Conservation (phyloP, 2,113 vertebrate species). For the Dasyornis broadbenti region DNA sequence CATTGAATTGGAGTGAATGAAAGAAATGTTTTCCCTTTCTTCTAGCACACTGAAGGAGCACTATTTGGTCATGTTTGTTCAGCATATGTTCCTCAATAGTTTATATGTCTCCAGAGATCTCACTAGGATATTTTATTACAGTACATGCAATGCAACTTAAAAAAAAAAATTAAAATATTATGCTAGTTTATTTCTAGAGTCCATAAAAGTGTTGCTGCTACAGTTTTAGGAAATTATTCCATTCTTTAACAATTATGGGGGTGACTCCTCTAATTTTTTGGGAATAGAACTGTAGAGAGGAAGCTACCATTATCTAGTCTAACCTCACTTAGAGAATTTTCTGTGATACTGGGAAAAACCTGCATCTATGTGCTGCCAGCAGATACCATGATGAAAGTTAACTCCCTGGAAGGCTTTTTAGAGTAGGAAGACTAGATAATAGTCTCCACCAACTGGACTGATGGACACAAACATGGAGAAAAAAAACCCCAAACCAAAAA, state of each 20-base stretch:
- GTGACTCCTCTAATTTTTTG: neutral
- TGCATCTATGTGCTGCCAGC: neutral
- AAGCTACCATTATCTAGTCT: neutral
- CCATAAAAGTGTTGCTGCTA: neutral
- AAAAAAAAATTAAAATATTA: neutral
- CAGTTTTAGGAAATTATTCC: neutral
- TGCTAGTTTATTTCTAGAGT: neutral
- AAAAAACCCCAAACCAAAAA: neutral
- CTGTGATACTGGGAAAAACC: neutral
- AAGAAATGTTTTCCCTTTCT: neutral
- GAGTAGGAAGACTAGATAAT: neutral
- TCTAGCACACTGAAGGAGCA: neutral
- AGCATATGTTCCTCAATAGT: neutral
- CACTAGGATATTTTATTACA: neutral
- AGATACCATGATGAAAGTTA: neutral
- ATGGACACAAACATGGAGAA: neutral
- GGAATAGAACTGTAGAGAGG: neutral
- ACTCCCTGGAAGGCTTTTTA: neutral
- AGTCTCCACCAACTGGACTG: neutral
- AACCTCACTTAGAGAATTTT: neutral
- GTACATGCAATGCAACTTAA: neutral
- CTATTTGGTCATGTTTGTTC: neutral
- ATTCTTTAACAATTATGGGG: neutral
- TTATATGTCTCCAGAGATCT: neutral
- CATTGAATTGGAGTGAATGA: neutral